Base-by-base conservation (phyloP, 2,797 vertebrate species). In the Potorous gilbertii region DNA sequence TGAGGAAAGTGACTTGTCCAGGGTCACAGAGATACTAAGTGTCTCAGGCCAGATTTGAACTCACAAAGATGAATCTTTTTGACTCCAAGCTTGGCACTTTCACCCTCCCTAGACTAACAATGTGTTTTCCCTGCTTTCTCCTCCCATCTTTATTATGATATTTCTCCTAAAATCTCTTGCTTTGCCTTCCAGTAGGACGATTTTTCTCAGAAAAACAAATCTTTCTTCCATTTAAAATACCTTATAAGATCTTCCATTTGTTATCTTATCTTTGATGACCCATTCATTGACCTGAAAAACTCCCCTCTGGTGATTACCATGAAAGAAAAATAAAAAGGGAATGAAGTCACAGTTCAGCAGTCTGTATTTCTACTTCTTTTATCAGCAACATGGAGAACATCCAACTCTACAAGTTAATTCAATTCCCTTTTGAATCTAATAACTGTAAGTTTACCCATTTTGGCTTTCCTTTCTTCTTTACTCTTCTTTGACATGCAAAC, bases 241-340 rank as follows among this genome's bases (percentile, higher is more conserved):
- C 40, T 81, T 54, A 95, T 89, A 56, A 55, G 93, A 92, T 90
- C 27, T 57, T 90, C 56, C 50, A 87, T 46, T 46, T 95, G 59
- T 27, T 21, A 62, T 28, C 4, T 54, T 13, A 5, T 56, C 11
- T 66, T 62, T 52, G 55, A 56, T 93, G 74, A 87, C 24, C 74
- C 56, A 93, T 59, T 92, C 24, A 27, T 21, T 59, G 90, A 93
- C 54, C 87, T 96, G 56, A 96, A 95, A 21, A 94, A 50, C 21
- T 92, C 93, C 90, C 95, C 96, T 94, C 56, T 18, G 89, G 93
- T 46, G 40, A 95, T 55, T 90, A 74, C 91, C 31, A 93, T 92
- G 93, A 96, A 95, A 93, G 91, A 93, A 94, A 97, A 87, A 57
- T 92, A 91, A 91, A 55, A 52, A 95, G 1, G n/a, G 91, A 95